Evolutionary conservation across 2,888 invertebrate genomes (phyloP), one percentile per base, ranked within the genome.

Genomic region (Caenorhabditis sp.): DNA sequence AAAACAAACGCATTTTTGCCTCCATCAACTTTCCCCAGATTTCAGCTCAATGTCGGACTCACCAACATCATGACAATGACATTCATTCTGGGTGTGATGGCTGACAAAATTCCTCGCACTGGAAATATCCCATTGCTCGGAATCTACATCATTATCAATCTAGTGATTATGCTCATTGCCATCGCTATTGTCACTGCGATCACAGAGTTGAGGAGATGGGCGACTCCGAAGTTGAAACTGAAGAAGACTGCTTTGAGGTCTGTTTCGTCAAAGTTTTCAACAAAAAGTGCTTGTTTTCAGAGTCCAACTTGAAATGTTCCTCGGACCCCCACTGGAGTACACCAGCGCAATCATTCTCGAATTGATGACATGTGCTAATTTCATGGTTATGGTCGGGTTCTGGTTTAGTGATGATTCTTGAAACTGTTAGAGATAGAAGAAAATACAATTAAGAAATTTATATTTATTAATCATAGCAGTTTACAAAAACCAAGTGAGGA

Each of bases 31-130:
- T n/a, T n/a, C n/a, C n/a, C n/a, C n/a, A n/a, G n/a, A n/a, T 70
- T 72, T 56, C 64, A 80, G 73, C 51, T 73, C 12, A 74, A 59
- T 26, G 73, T 80, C 0, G 80, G 80, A 19, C 73, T 80, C 24
- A 80, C 80, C 10, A 73, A 80, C 35, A 73, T 80, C n/a, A 80
- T 80, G 80, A 80, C 80, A 7, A 80, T 80, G 80, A 80, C 80
- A 4, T 80, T 80, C 24, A 73, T 80, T 12, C 51, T 80, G 6
- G 80, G 80, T 16, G 66, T 80, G 28, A 66, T 80, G 73, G 73
- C 73, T 24, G 80, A 73, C 8, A 73, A 68, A 26, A 80, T 80
- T 10, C 80, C 80, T 7, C 31, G 59, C 28, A 66, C 80, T 31
- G 66, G 63, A 49, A 68, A 58, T n/a, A 72, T 80, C 22, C 80